Evolutionary conservation across 2,797 vertebrate genomes (phyloP), one percentile per base, ranked within the genome.

Genomic region (Rallus crepitans): DNA sequence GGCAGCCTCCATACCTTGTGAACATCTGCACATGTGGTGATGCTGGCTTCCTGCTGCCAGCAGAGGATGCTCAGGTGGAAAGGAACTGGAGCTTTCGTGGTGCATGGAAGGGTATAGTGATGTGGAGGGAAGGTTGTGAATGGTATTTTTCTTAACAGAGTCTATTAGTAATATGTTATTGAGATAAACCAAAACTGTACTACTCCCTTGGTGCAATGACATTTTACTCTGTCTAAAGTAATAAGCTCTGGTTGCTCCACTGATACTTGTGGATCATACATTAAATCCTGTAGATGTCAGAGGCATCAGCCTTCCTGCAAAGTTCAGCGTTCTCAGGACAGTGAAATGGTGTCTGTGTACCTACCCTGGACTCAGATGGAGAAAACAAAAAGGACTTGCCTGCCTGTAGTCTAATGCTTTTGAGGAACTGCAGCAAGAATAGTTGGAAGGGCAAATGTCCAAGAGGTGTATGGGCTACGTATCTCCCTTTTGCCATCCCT

Each of bases 1-100:
- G 77, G 76, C 15, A 14, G 52, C 35, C 50, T 86, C 7, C 1
- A 10, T 82, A 37, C 15, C 53, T 65, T 40, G 35, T 64, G 91
- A 68, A 63, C 20, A 3, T 1, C 4, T n/a, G 15, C 14, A 33
- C 5, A 2, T 0, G 1, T 25, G 48, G 20, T 31, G 23, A 53
- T 53, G 20, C 50, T 57, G 21, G 3, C 23, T n/a, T 73, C 39
- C 35, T 87, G 20, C 39, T 78, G 33, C 50, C 0, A 1, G 14
- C 13, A 55, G 59, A 39, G 5, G 5, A 24, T 42, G 47, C 21
- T 78, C 48, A 4, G 45, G 10, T 56, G 71, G 40, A 33, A 20
- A 71, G 31, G 31, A 82, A 48, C 48, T 69, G 23, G 82, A 87
- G 48, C 20, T 72, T 87, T 50, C 21, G 6, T 37, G 82, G 53